Conservation (phyloP, 2,797 vertebrate genomes). For the Orientallactaga sibirica region DNA sequence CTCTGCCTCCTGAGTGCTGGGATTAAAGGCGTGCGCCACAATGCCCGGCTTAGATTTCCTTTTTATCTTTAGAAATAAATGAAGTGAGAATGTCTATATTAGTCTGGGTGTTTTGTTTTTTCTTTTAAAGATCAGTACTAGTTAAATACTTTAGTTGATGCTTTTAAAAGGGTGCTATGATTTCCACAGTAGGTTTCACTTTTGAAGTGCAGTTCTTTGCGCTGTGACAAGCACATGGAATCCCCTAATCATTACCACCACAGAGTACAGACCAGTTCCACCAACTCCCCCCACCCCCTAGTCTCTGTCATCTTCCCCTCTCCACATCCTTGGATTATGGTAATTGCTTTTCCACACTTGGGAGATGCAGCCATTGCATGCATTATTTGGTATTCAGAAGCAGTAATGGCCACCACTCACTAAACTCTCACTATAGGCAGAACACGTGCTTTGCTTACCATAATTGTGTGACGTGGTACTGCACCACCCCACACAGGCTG, state of each 20-base stretch:
- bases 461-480: background rate
- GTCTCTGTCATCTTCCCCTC: background rate
- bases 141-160: constrained; percentile 25
- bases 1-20: too few species aligned
- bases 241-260: background rate
- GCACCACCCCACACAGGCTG: background rate
- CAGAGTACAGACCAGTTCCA: background rate
- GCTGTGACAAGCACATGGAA: background rate
- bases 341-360: background rate
- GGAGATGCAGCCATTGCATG: background rate
- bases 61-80: constrained; percentile 64
- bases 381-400: constrained; percentile 31
- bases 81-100: constrained; percentile 29
- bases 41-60: constrained; percentile 1
- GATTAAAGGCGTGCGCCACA: too few species aligned
- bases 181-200: constrained; percentile 8
- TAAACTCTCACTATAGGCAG: background rate
- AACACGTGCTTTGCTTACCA: background rate
- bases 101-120: constrained; percentile 32
- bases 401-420: background rate
- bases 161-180: background rate
- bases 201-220: background rate
- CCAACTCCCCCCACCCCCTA: background rate
- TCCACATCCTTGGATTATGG: background rate
- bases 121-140: constrained; percentile 16